phyloP scores from a whole-genome alignment of 1,140 invertebrate genomes.

The Venturia canescens region DNA sequence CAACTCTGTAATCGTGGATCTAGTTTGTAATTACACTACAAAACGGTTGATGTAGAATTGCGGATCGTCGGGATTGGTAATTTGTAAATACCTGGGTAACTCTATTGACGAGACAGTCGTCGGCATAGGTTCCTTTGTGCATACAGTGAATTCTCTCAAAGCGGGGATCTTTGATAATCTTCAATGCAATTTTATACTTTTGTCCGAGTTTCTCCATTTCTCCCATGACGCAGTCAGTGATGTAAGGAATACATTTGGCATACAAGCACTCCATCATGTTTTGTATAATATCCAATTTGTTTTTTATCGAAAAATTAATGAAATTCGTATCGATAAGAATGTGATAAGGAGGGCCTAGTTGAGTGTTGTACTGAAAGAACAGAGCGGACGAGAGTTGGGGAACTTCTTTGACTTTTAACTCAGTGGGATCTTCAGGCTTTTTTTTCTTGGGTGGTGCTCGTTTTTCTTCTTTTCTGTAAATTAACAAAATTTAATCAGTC shows the following conservation, averaged over 20 bases:
- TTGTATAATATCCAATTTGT: constrained; percentile 97
- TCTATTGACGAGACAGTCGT: constrained; percentile 98
- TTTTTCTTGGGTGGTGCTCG: constrained; percentile 82
- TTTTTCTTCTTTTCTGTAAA: constrained; percentile 80
- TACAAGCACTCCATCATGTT: constrained; percentile 99
- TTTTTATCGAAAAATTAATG: constrained; percentile 99
- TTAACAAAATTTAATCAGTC: constrained; percentile 46
- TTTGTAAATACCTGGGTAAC: constrained; percentile 86
- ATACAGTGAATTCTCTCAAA: constrained; percentile 95
- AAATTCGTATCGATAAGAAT: constrained; percentile 99
- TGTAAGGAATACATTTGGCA: constrained; percentile 98
- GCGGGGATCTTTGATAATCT: constrained; percentile 96
- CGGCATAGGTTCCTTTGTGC: constrained; percentile 99
- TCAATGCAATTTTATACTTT: constrained; percentile 96
- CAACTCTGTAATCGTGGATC: too few species aligned
- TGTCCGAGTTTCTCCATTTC: constrained; percentile 98
- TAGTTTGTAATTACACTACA: too few species aligned
- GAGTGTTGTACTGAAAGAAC: constrained; percentile 99
- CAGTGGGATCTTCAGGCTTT: constrained; percentile 85
- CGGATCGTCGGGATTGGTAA: too few species aligned
- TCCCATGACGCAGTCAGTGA: constrained; percentile 99
- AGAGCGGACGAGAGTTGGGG: constrained; percentile 94
- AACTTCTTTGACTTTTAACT: constrained; percentile 87
- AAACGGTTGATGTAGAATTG: too few species aligned
- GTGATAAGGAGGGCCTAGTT: constrained; percentile 98